A percentile compares a stretch with the other conserved stretches of the same genome.
phyloP scores from a whole-genome alignment of 2,113 vertebrate species.

The Vidua chalybeata region DNA sequence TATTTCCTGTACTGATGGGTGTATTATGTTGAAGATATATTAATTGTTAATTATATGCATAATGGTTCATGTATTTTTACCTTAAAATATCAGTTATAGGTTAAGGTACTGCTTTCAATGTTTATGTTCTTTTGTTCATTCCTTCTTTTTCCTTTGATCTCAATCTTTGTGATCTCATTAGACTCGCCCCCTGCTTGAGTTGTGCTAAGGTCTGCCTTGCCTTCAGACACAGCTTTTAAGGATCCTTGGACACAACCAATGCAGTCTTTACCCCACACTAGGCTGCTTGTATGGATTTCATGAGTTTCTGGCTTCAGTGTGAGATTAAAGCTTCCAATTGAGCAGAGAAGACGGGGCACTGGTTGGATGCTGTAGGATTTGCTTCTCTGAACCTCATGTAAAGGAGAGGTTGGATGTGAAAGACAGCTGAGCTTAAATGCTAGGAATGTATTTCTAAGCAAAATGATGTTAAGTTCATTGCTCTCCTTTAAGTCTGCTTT shows the following conservation, averaged over 20 bases:
- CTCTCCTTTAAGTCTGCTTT: neutral
- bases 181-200: neutral
- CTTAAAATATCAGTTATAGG: neutral
- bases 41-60: accelerated
- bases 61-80: neutral
- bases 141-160: neutral
- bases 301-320: neutral
- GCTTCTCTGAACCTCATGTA: neutral
- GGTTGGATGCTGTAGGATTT: neutral
- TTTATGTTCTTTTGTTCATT: neutral
- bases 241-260: neutral
- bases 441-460: neutral
- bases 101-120: neutral
- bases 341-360: neutral
- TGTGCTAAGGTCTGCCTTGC: neutral
- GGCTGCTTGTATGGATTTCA: neutral
- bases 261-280: neutral
- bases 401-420: neutral
- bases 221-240: neutral
- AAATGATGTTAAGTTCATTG: neutral
- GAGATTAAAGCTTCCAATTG: neutral
- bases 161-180: neutral
- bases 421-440: neutral
- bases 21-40: neutral
- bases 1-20: neutral